A percentile compares a stretch with the other conserved stretches of the same genome.
These are phyloP conservation scores for Rotaria macrura DNA, from an alignment of 2,888 invertebrate genomes.

Conservation along the genomic window DNA sequence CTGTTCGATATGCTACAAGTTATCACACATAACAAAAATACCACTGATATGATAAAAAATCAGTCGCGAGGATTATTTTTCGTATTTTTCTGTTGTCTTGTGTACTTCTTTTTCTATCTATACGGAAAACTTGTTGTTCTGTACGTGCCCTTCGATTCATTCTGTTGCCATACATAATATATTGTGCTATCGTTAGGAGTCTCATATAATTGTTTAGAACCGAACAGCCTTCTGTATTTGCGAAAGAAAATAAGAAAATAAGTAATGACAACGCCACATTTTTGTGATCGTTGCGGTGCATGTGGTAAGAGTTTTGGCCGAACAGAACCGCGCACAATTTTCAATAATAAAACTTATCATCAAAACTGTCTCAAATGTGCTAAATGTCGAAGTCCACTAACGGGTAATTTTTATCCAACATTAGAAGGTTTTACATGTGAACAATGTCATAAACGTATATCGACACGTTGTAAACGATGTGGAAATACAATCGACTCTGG, in stretches of 20 bases:
- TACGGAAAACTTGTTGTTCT: not conserved
- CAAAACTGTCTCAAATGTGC: constrained; percentile 19
- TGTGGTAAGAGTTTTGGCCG: constrained; percentile 5
- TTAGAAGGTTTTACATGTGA: constrained; percentile 21
- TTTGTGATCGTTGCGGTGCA: constrained; percentile 10
- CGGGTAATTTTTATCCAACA: constrained; percentile 18
- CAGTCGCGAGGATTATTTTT: not conserved
- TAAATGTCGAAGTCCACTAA: not conserved
- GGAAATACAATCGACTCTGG: not conserved
- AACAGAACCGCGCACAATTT: not conserved
- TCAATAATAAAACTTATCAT: constrained; percentile 19
- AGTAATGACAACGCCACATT: not conserved
- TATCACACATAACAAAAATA: not conserved
- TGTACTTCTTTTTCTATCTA: not conserved
- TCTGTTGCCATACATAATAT: not conserved
- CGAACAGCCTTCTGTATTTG: not conserved
- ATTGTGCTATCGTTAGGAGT: not conserved
- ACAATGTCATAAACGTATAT: constrained; percentile 17
- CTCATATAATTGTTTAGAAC: not conserved
- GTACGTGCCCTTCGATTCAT: not conserved
- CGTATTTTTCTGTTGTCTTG: not conserved
- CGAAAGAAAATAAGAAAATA: not conserved
- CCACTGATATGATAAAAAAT: not conserved
- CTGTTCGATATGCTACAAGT: not conserved
- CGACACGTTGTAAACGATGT: constrained; percentile 8